Evolutionary conservation across 2,797 vertebrate genomes (phyloP).

Genomic region (Anguilla anguilla): DNA sequence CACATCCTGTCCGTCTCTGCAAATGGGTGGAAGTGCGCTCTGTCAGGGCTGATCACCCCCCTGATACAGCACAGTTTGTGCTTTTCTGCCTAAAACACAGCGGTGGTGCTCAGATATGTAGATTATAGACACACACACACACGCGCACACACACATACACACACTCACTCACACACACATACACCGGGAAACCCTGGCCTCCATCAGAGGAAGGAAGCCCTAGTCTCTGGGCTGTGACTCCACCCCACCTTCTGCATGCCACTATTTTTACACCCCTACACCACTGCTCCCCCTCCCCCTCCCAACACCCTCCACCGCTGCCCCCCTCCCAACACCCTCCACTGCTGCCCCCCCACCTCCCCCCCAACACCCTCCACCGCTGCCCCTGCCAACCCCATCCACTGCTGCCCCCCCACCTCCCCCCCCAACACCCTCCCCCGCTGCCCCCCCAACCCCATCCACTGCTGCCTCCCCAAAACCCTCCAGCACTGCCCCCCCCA

Average conservation of each 20-base stretch:
- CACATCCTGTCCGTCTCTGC: neutral
- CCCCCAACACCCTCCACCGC: neutral
- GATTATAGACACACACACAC: neutral
- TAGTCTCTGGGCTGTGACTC: neutral
- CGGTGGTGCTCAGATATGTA: neutral
- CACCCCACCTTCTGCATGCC: neutral
- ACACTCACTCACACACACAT: neutral
- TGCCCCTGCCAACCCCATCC: too few species aligned
- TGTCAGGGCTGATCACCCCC: neutral
- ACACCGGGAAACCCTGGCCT: neutral
- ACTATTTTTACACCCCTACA: constrained; percentile 26
- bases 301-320: too few species aligned
- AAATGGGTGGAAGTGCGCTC: neutral
- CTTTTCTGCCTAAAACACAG: neutral
- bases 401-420: neutral
- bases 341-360: neutral
- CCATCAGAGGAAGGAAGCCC: constrained; percentile 16
- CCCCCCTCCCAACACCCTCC: neutral
- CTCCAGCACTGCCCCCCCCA: neutral
- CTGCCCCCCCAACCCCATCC: neutral
- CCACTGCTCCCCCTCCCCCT: neutral
- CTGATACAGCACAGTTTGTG: neutral
- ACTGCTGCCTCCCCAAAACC: neutral
- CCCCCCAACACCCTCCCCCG: neutral
- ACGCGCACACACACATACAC: neutral